phyloP scores from a whole-genome alignment of 37 sponge, comb jelly and placozoan genomes.

The Chondrosia reniformis region DNA sequence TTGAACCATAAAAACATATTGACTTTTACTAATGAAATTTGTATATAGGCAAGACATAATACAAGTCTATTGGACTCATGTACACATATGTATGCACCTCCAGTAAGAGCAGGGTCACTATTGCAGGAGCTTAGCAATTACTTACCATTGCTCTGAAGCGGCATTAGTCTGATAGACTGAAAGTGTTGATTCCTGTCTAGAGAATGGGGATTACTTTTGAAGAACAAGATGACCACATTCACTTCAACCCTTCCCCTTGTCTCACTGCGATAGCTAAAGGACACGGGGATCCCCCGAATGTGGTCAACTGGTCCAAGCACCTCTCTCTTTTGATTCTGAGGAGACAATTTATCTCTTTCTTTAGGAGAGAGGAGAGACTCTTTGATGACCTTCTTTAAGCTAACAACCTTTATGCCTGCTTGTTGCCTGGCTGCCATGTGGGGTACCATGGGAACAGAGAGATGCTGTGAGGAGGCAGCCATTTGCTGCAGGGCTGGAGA shows the following conservation, averaged over 20 bases:
- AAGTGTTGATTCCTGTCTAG: background rate
- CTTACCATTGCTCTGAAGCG: background rate
- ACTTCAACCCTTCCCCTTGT: background rate
- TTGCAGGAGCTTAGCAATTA: too few species aligned
- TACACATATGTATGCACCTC: background rate
- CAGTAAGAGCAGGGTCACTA: too few species aligned
- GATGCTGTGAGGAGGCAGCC: background rate
- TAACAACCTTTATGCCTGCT: background rate
- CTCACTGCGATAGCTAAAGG: constrained; percentile 13
- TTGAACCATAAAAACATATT: too few species aligned
- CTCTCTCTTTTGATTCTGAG: background rate
- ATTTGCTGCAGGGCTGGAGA: background rate
- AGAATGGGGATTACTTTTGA: background rate
- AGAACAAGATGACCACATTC: background rate
- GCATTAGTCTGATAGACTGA: background rate
- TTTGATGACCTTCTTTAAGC: constrained; percentile 11
- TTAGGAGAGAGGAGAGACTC: too few species aligned
- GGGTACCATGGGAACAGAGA: background rate
- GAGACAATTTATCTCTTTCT: background rate
- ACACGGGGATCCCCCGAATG: constrained; percentile 7
- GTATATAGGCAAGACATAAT: background rate
- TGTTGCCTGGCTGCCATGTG: background rate
- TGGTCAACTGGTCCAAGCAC: constrained; percentile 14
- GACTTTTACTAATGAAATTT: too few species aligned
- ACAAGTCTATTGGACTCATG: background rate